Conservation (phyloP, 2,113 vertebrate species). For the Scomber scombrus region DNA sequence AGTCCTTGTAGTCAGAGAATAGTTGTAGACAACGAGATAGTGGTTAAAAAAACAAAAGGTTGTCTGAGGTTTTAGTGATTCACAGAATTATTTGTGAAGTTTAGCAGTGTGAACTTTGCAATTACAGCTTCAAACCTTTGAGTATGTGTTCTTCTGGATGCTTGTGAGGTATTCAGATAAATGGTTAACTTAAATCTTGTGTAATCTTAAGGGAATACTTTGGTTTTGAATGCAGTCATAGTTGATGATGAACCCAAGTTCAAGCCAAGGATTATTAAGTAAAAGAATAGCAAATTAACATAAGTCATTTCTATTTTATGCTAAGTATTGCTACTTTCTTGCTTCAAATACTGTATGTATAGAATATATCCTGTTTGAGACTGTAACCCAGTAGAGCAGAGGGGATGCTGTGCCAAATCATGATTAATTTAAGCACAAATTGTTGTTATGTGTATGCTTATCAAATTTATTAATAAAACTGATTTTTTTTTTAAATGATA, state of each 20-base stretch:
- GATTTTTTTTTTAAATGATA: background rate
- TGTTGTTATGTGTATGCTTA: conserved; percentile 6
- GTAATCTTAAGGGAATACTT: conserved; percentile 3
- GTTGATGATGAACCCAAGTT: background rate
- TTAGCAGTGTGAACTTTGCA: background rate
- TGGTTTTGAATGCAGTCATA: conserved; percentile 18
- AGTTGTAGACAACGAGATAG: background rate
- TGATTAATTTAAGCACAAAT: background rate
- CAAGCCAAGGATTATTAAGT: conserved; percentile 4
- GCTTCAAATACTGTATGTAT: conserved; percentile 18
- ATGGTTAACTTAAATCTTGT: conserved; percentile 2
- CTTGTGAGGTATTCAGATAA: conserved; percentile 3
- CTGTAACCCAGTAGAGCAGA: conserved; percentile 2
- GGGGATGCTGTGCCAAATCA: conserved; percentile 32
- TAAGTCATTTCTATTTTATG: conserved; percentile 34
- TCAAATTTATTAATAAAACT: conserved; percentile 53
- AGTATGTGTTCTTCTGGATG: conserved; percentile 10
- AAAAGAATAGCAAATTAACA: conserved; percentile 1
- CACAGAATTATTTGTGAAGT: background rate
- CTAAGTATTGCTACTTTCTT: background rate
- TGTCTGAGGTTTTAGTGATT: background rate
- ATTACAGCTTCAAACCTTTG: background rate
- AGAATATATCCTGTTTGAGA: conserved; percentile 13
- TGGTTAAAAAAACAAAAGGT: background rate
- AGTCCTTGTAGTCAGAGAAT: conserved; percentile 10